phyloP scores from a whole-genome alignment of 2,113 vertebrate species.

The Nothocercus julius region DNA sequence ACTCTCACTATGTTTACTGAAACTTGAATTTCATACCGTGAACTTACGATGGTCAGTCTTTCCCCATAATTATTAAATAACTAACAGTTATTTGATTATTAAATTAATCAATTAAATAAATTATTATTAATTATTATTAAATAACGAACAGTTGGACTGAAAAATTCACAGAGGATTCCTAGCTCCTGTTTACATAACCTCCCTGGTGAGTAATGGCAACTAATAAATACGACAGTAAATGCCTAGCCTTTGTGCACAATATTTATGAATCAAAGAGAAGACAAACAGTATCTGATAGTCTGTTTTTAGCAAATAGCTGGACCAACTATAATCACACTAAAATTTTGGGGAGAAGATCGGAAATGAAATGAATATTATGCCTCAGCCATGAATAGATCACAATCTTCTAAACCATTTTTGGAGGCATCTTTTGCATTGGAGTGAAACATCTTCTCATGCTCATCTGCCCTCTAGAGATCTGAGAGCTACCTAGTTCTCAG shows the following conservation, averaged over 20 bases:
- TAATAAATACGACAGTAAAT: neutral
- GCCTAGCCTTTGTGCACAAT: neutral
- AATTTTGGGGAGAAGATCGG: neutral
- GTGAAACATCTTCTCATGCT: neutral
- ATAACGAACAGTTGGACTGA: slow-evolving; percentile 34
- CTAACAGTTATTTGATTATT: neutral
- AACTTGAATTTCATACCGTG: neutral
- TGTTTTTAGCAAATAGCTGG: neutral
- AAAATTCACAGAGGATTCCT: neutral
- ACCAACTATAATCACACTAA: neutral
- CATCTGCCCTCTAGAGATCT: neutral
- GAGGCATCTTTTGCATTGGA: neutral
- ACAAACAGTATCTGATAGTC: neutral
- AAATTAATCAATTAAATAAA: too few relatives aligned
- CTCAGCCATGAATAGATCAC: neutral
- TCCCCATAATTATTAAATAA: slow-evolving; percentile 48
- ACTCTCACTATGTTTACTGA: rapidly evolving
- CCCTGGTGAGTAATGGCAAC: slow-evolving; percentile 33
- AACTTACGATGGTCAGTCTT: neutral
- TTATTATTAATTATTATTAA: slow-evolving; percentile 32
- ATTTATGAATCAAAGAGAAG: neutral
- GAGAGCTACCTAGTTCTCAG: neutral
- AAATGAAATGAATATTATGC: neutral
- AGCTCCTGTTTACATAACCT: slow-evolving; percentile 41
- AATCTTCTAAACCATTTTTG: neutral